Base-by-base conservation (phyloP, 2,797 vertebrate genomes). In the Odontamblyopus lacepedii region DNA sequence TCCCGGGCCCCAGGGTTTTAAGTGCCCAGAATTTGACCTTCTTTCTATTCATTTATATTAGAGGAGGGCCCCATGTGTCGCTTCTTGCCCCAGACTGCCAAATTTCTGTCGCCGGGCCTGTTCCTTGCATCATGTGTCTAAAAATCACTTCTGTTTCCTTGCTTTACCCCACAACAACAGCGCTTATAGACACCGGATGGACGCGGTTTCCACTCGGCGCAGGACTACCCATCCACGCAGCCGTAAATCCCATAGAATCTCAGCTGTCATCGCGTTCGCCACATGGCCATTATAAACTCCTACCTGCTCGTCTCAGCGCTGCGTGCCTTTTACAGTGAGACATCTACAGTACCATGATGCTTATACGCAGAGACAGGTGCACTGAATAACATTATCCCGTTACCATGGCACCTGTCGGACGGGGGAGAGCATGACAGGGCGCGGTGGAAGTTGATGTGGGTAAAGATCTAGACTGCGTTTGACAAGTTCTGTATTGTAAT, bases 341-440 rank as follows among this genome's bases (percentile, higher is more conserved):
- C 48, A 13, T 29, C 15, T 53, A 11, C 64, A 19, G 27, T 67
- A 53, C 51, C 27, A 30, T 51, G 64, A 67, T 11, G 48, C 27
- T 51, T 53, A 51, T 53, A 8, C 4, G 44, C 48, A 19, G 27
- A 51, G 64, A 67, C 64, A 67, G 64, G 27, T 67, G 26, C 48
- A 67, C 44, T 53, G 44, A 67, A 67, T 67, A 30, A 53, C 64
- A 51, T 67, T 53, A 67, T 53, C 64, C n/a, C 16, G 64, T 67
- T 67, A 67, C 64, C 64, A 67, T 67, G 64, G 64, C 64, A 67
- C 44, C 64, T 67, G 64, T 67, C 64, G 48, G 48, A 53, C 27
- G 27, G 64, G n/a, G 48, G 63, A 65, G 27, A 23, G 18, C 26
- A 65, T 29, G 27, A 18, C 63, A 27, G 63, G 41, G 44, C 29